Evolutionary conservation across 2,888 invertebrate species (phyloP), one percentile per base, ranked within the genome.

Genomic region (Tachina fera): DNA sequence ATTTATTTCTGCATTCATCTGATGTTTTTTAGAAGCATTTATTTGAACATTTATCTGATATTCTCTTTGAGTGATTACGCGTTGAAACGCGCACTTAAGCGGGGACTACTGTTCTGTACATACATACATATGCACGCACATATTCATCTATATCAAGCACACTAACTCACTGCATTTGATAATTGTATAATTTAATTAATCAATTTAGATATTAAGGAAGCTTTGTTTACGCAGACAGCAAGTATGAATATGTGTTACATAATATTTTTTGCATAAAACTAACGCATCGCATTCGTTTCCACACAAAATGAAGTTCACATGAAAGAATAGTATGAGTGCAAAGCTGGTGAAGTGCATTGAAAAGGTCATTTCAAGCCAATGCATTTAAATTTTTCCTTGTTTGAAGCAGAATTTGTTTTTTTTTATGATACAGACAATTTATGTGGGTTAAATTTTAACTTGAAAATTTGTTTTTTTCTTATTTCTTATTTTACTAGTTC

Each of bases 161-260:
- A 31, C 45, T 14, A 72, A 47, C 74, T 58, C 61, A 78, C 47
- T 76, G 49, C 68, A 74, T 63, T 85, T 68, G 47, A 56, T 83
- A 79, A 86, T 83, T 80, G 79, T 63, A 61, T 80, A 80, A 86
- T 86, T 86, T 61, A 86, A 86, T 86, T 86, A 86, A 79, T 80
- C 61, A 83, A 86, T 83, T 86, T 80, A 78, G 67, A 72, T 77
- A 67, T 78, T 67, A 22, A 78, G 83, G 77, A 83, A 83, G 71
- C 60, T 39, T 83, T 77, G 72, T 67, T 72, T 71, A 58, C 56
- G 47, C 47, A 63, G 56, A 76, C 58, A 49, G 71, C 49, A 6
- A 45, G 14, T 16, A 47, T 16, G 39, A 47, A 49, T 47, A 49
- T 45, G n/a, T 31, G 31, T 31, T 31, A 31, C 5, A 31, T 6